These are phyloP conservation scores for Axis porcinus DNA, from an alignment of 2,113 vertebrate species.

Conservation along the genomic window DNA sequence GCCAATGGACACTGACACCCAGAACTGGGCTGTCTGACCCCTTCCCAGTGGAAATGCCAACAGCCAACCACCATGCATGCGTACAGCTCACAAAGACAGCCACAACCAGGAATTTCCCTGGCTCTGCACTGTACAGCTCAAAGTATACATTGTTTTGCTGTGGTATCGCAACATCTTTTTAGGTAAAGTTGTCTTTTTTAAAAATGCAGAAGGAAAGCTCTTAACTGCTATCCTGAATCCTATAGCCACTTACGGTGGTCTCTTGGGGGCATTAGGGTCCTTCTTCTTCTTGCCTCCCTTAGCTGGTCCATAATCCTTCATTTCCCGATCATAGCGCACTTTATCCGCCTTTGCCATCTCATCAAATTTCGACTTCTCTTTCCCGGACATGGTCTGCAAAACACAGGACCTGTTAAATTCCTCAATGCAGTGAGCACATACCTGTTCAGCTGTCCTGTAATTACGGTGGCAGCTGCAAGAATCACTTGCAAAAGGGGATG, in stretches of 20 bases:
- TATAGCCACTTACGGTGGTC: slow-evolving; percentile 85
- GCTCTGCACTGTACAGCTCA: neutral
- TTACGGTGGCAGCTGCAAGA: neutral
- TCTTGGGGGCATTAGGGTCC: slow-evolving; percentile 90
- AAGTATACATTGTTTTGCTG: neutral
- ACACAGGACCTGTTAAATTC: neutral
- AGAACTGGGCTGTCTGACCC: neutral
- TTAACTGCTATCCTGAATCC: neutral
- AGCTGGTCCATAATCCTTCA: slow-evolving; percentile 89
- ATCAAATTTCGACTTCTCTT: slow-evolving; percentile 91
- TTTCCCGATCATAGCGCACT: slow-evolving; percentile 90
- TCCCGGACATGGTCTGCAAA: slow-evolving; percentile 88
- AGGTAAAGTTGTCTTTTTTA: neutral
- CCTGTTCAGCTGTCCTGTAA: neutral
- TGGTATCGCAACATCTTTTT: neutral
- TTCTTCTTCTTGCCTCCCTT: slow-evolving; percentile 91
- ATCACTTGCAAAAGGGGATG: neutral
- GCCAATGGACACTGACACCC: neutral
- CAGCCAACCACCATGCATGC: neutral
- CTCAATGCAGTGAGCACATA: neutral
- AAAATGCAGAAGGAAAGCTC: neutral
- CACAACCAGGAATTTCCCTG: accelerated
- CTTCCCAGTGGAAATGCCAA: neutral
- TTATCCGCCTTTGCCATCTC: slow-evolving; percentile 92
- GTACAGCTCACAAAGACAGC: neutral